phyloP scores from a whole-genome alignment of 2,888 invertebrate species.

The Ophion costatus region DNA sequence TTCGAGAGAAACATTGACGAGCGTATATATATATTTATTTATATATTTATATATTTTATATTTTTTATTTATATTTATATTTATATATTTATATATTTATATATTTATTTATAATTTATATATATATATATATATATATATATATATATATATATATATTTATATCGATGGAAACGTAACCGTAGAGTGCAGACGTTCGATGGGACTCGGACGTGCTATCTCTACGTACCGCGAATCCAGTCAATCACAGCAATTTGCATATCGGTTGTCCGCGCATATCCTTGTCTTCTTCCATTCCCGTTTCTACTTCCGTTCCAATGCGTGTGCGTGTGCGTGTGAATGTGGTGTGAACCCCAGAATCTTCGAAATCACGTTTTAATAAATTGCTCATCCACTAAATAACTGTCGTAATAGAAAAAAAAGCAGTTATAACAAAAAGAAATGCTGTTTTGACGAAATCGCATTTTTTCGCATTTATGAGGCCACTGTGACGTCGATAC shows the following conservation, averaged over 20 bases:
- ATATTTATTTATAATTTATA: no score
- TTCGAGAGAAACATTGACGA: slow-evolving; percentile 11
- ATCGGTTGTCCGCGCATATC: slow-evolving; percentile 65
- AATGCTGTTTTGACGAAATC: no score
- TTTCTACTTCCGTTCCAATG: slow-evolving; percentile 41
- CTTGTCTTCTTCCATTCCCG: not conserved
- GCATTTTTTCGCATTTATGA: no score
- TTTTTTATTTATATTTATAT: slow-evolving; percentile 16
- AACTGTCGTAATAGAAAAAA: no score
- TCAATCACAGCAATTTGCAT: slow-evolving; percentile 78
- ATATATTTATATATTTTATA: not conserved
- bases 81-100: not conserved
- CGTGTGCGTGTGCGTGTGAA: not conserved
- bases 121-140: not conserved
- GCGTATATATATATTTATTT: slow-evolving; percentile 6
- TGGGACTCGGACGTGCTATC: slow-evolving; percentile 54
- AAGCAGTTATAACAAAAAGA: no score
- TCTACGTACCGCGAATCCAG: slow-evolving; percentile 72
- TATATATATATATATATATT: not conserved
- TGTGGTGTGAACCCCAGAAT: no score
- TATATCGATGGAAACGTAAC: not conserved
- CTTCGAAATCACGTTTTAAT: no score
- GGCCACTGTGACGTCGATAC: no score
- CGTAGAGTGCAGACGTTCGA: slow-evolving; percentile 50
- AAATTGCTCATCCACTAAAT: no score